A percentile compares a stretch with the other conserved stretches of the same genome.
These are phyloP conservation scores for Chionoecetes opilio DNA, from an alignment of 1,140 invertebrate genomes.

Conservation along the genomic window DNA sequence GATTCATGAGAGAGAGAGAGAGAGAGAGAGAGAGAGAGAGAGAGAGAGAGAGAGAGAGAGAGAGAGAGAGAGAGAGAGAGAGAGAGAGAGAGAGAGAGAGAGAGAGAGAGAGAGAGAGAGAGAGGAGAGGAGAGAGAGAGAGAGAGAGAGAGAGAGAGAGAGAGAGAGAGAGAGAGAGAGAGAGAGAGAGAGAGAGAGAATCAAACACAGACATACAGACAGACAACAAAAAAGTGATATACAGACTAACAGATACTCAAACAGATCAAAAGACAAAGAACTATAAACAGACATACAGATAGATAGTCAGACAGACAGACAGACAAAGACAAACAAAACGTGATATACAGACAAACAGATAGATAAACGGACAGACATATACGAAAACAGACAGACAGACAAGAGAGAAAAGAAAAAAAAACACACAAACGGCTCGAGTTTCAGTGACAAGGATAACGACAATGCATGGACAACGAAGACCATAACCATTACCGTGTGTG, in stretches of 20 bases:
- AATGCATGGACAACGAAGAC: neutral
- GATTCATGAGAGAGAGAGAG: neutral
- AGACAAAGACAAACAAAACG: too few species aligned
- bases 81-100: too few species aligned
- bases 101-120: too few species aligned
- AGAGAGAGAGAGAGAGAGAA: too few species aligned
- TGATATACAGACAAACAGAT: too few species aligned
- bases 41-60: conserved; percentile 8
- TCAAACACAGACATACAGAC: too few species aligned
- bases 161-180: too few species aligned
- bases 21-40: neutral
- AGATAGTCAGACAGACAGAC: too few species aligned
- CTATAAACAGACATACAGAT: neutral
- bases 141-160: too few species aligned
- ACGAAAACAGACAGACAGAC: neutral
- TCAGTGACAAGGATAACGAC: neutral
- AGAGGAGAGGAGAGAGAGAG: too few species aligned
- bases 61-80: neutral
- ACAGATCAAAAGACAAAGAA: neutral
- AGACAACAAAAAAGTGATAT: too few species aligned
- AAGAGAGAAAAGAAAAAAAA: neutral
- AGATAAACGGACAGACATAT: neutral
- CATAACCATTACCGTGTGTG: neutral
- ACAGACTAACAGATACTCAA: too few species aligned
- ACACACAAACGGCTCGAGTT: neutral